These are phyloP conservation scores for Peromyscus maniculatus DNA, from an alignment of 2,113 vertebrate genomes.

Conservation along the genomic window DNA sequence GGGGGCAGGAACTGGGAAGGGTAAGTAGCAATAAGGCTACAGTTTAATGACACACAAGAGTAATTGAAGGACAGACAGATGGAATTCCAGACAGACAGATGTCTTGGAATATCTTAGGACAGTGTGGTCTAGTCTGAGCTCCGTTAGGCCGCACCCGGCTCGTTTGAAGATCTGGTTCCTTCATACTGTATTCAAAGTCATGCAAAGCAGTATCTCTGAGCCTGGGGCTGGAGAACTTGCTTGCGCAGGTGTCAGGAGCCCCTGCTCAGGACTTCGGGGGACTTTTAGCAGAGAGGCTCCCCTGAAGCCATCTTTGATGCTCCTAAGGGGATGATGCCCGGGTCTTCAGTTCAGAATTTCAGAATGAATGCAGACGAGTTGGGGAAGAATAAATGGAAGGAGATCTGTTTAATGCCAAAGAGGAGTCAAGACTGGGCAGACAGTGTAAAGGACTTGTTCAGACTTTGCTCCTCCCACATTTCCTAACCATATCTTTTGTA, in stretches of 20 bases:
- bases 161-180: background rate
- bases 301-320: background rate
- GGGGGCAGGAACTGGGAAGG: background rate
- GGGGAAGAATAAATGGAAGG: background rate
- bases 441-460: background rate
- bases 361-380: background rate
- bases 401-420: background rate
- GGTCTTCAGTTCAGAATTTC: conserved; percentile 30
- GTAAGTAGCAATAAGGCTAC: background rate
- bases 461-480: background rate
- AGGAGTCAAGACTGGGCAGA: background rate
- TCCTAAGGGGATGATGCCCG: background rate
- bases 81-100: background rate
- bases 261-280: background rate
- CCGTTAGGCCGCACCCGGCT: background rate
- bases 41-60: background rate
- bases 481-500: background rate
- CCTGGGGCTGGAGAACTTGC: background rate
- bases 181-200: background rate
- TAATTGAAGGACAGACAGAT: background rate
- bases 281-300: background rate
- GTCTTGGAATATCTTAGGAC: background rate
- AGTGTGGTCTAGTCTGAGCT: background rate
- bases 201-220: background rate
- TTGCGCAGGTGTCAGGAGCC: background rate